Percentiles rank a stretch among this genome's conserved stretches.
Conservation (phyloP, 2,888 invertebrate genomes). For the Myopa tessellatipennis region DNA sequence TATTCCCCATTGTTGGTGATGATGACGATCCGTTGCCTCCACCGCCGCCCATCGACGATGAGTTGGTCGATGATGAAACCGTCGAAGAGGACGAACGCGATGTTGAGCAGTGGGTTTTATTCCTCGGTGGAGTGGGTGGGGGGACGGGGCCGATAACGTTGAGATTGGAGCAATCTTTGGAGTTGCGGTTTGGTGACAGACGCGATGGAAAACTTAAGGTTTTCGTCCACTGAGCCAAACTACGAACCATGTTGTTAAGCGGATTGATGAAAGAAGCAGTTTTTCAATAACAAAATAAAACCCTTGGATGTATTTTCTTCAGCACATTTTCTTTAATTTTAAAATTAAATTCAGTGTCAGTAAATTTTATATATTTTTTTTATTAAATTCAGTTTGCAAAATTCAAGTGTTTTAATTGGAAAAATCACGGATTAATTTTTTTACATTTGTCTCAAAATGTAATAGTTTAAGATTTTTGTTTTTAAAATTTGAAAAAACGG, state of each 20-base stretch:
- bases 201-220: conserved; percentile 89
- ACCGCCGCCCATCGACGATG: conserved; percentile 53
- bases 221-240: conserved; percentile 91
- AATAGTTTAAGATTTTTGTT: neutral
- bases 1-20: conserved; percentile 58
- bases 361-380: neutral
- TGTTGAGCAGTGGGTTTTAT: conserved; percentile 69
- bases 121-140: conserved; percentile 74
- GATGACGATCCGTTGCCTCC: conserved; percentile 55
- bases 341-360: neutral
- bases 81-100: conserved; percentile 70
- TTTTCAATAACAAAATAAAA: conserved; percentile 28
- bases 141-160: conserved; percentile 69
- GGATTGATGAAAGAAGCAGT: neutral
- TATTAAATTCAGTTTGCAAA: too few species aligned
- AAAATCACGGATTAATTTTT: conserved; percentile 26
- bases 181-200: conserved; percentile 83
- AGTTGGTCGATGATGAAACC: conserved; percentile 59
- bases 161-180: conserved; percentile 76
- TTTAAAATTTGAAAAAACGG: conserved; percentile 32
- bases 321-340: conserved; percentile 1
- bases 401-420: too few species aligned
- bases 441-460: too few species aligned
- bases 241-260: conserved; percentile 78
- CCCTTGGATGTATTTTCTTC: too few species aligned